Evolutionary conservation across 1,140 invertebrate species (phyloP).

Genomic region (Drosophila ercepeae): DNA sequence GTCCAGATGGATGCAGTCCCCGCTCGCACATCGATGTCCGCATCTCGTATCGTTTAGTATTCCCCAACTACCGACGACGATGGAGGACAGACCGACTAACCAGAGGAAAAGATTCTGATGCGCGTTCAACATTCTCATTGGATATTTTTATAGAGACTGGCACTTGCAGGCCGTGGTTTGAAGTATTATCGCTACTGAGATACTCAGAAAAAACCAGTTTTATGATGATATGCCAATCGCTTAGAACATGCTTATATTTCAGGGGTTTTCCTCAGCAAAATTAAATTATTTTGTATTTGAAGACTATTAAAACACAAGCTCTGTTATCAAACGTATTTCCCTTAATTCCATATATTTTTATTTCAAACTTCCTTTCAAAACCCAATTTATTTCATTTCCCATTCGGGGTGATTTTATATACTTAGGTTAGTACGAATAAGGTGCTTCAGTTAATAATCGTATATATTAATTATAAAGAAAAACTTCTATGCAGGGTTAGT

Average conservation of each 20-base stretch:
- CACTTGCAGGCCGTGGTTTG: background rate
- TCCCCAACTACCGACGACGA: background rate
- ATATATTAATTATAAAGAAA: slow-evolving; percentile 24
- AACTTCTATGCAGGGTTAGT: slow-evolving; percentile 19
- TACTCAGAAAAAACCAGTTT: slow-evolving; percentile 24
- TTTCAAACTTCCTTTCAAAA: background rate
- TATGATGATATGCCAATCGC: slow-evolving; percentile 22
- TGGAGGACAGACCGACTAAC: slow-evolving; percentile 4
- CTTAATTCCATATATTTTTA: slow-evolving; percentile 8
- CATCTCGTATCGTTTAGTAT: slow-evolving; percentile 5
- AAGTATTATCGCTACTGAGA: slow-evolving; percentile 10
- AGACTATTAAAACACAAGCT: background rate
- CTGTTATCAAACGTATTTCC: slow-evolving; percentile 2
- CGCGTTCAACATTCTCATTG: slow-evolving; percentile 13
- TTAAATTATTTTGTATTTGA: slow-evolving; percentile 3
- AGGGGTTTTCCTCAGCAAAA: slow-evolving; percentile 27
- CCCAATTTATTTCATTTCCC: slow-evolving; percentile 26
- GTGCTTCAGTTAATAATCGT: slow-evolving; percentile 28
- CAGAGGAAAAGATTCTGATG: slow-evolving; percentile 1
- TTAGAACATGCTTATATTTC: background rate
- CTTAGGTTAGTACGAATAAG: slow-evolving; percentile 30
- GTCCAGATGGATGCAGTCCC: slow-evolving; percentile 39
- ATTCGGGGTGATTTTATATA: slow-evolving; percentile 17
- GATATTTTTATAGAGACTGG: slow-evolving; percentile 18
- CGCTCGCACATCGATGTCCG: slow-evolving; percentile 16